Evolutionary conservation across 2,113 vertebrate species (phyloP), one percentile per base, ranked within the genome.

Genomic region (Bos indicus): DNA sequence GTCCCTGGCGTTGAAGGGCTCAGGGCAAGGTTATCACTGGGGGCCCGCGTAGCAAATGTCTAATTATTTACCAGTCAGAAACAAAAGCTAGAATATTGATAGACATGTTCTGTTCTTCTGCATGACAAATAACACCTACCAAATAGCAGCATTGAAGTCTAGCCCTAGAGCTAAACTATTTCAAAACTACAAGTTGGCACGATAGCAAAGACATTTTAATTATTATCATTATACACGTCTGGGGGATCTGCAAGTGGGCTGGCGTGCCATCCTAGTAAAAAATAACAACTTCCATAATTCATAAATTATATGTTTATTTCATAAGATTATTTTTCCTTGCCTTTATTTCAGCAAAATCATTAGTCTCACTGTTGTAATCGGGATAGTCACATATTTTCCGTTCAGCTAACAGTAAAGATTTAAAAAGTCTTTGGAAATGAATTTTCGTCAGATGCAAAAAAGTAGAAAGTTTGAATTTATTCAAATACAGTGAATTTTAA

Each of bases 1-100:
- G 30, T 5, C 52, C 19, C 6, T 15, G 0, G 26, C 2, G 0
- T 5, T 5, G 2, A 23, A 3, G 17, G 7, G 54, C 43, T 57
- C 16, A 7, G 2, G 11, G 3, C 86, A 40, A 15, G 10, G 3
- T 16, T 17, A 9, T 25, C 33, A 7, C 15, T 17, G 14, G n/a
- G 25, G 46, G 23, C 21, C 25, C 2, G 0, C 0, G 2, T 2
- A 36, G 78, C 77, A 17, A 83, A 82, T 8, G 33, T 54, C 48
- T 56, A 57, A 10, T 56, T 23, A 48, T 56, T 64, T 43, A 83
- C 43, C 40, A 1, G 7, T 3, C 7, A 0, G 56, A 83, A 67
- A 46, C 51, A 48, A 48, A 40, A 46, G 60, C 23, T 30, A 23
- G 40, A 9, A 57, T 54, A 56, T 5, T 7, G 48, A 28, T 19